A percentile compares a stretch with the other conserved stretches of the same genome.
These are phyloP conservation scores for Gambelia wislizenii DNA, from an alignment of 2,797 vertebrate genomes.

Conservation along the genomic window DNA sequence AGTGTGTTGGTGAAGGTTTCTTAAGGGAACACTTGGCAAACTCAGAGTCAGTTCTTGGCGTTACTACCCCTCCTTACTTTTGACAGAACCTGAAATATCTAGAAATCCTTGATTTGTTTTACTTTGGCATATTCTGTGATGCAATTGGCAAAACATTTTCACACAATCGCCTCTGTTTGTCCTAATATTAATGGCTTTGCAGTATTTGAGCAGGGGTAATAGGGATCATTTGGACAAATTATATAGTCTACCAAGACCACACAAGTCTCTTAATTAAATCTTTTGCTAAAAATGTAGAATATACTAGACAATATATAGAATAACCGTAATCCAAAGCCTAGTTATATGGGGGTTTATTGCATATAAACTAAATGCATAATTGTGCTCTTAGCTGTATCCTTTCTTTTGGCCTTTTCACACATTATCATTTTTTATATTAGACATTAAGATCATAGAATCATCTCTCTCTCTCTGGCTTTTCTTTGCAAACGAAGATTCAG, in stretches of 20 bases:
- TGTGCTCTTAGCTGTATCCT: conserved; percentile 32
- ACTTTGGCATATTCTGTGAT: conserved; percentile 63
- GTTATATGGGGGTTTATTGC: neutral
- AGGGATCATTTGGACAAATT: conserved; percentile 64
- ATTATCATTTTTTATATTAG: neutral
- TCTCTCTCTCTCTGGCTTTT: too few species aligned
- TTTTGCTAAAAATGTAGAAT: conserved; percentile 62
- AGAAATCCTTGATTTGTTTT: conserved; percentile 77
- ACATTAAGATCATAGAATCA: neutral
- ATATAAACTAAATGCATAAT: neutral
- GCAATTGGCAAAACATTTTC: conserved; percentile 68
- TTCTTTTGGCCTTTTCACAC: neutral
- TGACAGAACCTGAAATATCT: conserved; percentile 79
- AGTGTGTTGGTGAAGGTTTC: conserved; percentile 79
- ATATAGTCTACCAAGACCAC: conserved; percentile 59
- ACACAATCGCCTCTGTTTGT: conserved; percentile 65
- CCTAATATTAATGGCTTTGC: conserved; percentile 71
- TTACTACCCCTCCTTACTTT: conserved; percentile 71
- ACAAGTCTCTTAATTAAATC: conserved; percentile 68
- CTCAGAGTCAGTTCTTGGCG: conserved; percentile 78
- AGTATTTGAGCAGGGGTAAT: conserved; percentile 71
- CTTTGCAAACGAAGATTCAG: too few species aligned
- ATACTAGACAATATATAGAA: conserved; percentile 23
- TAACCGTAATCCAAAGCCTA: neutral
- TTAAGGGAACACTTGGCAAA: conserved; percentile 80